Evolutionary conservation across 2,113 vertebrate species (phyloP), one percentile per base, ranked within the genome.

Genomic region (Camelus dromedarius): DNA sequence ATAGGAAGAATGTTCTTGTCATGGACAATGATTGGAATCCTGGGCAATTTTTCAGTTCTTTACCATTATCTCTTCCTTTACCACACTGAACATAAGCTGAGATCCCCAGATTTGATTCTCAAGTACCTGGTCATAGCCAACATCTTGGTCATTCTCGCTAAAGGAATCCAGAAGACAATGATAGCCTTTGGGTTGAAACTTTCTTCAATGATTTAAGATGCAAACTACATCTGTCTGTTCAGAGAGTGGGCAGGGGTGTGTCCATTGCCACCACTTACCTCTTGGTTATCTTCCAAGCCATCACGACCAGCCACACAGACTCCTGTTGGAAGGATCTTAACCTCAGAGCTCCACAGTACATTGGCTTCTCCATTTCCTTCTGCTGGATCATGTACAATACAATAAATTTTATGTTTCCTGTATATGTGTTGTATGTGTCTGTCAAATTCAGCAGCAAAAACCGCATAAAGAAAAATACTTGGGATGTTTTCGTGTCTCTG

Each of bases 281-380:
- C 42, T n/a, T 91, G 70, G 80, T 64, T 46, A 28, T 92, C 13
- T 83, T 88, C 18, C 93, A 96, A 83, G 24, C 67, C 24, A 81
- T 96, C 7, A 30, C 5, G 2, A 62, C 73, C 38, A 67, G 70
- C 20, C 50, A 48, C 30, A 15, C 4, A 50, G n/a, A 46, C 50
- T 46, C 76, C 19, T 5, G 14, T 15, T 81, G 64, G 62, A n/a
- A 32, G 9, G 11, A n/a, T 16, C 28, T 70, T 22, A 73, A 62
- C 52, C 0, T 8, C 5, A 82, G 48, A 62, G 1, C 62, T 2
- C 4, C 42, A 3, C 69, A 60, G 35, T 72, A 56, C 14, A 24
- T 46, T 28, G 5, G 22, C 1, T 1, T 14, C 7, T 94, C 7
- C 1, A 32, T 48, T 76, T 69, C 10, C 28, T 0, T 96, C 22